phyloP scores from a whole-genome alignment of 1,140 invertebrate species.

The Drosophila nigromelanica region DNA sequence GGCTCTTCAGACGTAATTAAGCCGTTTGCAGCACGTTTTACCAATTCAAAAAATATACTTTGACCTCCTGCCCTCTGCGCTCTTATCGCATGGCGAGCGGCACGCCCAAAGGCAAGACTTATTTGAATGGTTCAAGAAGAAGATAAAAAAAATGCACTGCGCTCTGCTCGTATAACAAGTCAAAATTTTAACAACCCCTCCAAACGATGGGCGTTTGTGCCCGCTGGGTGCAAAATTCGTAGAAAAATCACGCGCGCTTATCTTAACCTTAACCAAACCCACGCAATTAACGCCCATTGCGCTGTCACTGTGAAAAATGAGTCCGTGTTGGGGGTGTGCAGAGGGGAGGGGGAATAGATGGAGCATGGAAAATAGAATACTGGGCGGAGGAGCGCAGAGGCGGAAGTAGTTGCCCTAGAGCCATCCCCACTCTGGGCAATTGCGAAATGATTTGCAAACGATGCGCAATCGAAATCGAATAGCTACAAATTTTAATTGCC shows the following conservation, averaged over 20 bases:
- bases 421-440: slow-evolving; percentile 54
- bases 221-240: slow-evolving; percentile 69
- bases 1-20: slow-evolving; percentile 68
- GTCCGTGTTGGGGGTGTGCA: slow-evolving; percentile 3
- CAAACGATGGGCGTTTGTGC: slow-evolving; percentile 24
- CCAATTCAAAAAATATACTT: slow-evolving; percentile 70
- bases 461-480: slow-evolving; percentile 71
- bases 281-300: slow-evolving; percentile 80
- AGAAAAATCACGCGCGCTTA: slow-evolving; percentile 82
- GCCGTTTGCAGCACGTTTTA: slow-evolving; percentile 77
- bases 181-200: slow-evolving; percentile 43
- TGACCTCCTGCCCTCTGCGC: slow-evolving; percentile 34
- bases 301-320: slow-evolving; percentile 77
- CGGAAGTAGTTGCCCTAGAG: slow-evolving; percentile 45
- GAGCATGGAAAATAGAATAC: not conserved
- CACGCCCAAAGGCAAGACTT: slow-evolving; percentile 49
- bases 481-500: slow-evolving; percentile 80
- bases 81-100: slow-evolving; percentile 51
- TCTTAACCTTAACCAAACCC: slow-evolving; percentile 73
- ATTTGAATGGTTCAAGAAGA: slow-evolving; percentile 40
- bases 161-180: slow-evolving; percentile 33
- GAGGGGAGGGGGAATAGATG: not conserved
- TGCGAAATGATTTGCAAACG: slow-evolving; percentile 80
- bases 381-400: not conserved
- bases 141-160: slow-evolving; percentile 14